phyloP scores from a whole-genome alignment of 2,113 vertebrate genomes.

The Catharus fuscescens region DNA sequence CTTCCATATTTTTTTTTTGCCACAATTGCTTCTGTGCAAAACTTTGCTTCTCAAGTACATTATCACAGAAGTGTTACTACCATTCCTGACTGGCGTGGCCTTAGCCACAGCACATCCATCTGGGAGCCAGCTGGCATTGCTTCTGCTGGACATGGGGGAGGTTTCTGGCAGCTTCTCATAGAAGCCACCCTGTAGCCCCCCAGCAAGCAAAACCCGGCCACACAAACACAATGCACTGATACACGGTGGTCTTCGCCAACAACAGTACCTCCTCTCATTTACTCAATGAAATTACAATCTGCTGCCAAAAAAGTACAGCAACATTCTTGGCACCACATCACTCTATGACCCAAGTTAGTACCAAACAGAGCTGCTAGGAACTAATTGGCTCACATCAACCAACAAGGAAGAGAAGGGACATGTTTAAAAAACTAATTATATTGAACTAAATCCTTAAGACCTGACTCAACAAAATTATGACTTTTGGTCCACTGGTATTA shows the following conservation, averaged over 20 bases:
- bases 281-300: not conserved
- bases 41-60: not conserved
- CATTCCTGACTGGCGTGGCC: not conserved
- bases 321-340: not conserved
- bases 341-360: not conserved
- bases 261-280: not conserved
- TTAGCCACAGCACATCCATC: not conserved
- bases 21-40: not conserved
- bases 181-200: not conserved
- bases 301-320: not conserved
- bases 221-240: not conserved
- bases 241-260: not conserved
- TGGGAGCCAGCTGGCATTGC: not conserved
- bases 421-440: not conserved
- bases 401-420: not conserved
- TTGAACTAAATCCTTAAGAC: not conserved
- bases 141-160: not conserved
- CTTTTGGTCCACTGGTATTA: not conserved
- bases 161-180: not conserved
- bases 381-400: not conserved
- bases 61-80: not conserved
- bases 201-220: not conserved
- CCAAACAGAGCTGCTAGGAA: not conserved
- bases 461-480: not conserved
- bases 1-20: not conserved